A percentile compares a stretch with the other conserved stretches of the same genome.
phyloP scores from a whole-genome alignment of 2,797 vertebrate genomes.

The Gymnopithys bicolor region DNA sequence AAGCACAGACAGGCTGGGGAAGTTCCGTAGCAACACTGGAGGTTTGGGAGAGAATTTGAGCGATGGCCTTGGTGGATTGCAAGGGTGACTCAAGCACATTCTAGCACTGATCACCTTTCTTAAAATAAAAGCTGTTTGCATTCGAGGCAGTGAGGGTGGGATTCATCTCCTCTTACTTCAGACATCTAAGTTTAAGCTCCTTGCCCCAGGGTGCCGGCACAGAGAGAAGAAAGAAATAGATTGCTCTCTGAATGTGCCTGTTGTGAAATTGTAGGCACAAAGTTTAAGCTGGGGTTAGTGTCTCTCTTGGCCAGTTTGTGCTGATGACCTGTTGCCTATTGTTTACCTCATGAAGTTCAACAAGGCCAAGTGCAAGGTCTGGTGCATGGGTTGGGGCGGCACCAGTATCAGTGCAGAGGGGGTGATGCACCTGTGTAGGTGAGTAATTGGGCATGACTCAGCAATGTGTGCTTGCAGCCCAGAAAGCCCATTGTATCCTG shows the following conservation, averaged over 20 bases:
- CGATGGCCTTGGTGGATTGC: neutral
- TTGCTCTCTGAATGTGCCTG: neutral
- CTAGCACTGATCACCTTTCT: conserved; percentile 30
- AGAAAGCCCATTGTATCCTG: neutral
- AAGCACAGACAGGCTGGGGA: neutral
- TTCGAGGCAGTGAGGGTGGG: conserved; percentile 19
- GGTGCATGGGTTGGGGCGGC: neutral
- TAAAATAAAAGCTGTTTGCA: conserved; percentile 62
- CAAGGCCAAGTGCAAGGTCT: neutral
- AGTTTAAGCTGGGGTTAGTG: neutral
- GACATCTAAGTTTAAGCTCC: conserved; percentile 51
- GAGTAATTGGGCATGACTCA: fast-evolving
- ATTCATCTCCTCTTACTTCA: conserved; percentile 53
- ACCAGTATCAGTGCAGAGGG: neutral
- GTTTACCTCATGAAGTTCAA: neutral
- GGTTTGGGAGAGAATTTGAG: neutral
- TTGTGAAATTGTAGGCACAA: neutral
- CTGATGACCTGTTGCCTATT: neutral
- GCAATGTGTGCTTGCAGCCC: fast-evolving
- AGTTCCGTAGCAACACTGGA: neutral
- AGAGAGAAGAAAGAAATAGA: conserved; percentile 19
- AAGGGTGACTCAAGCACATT: conserved; percentile 42
- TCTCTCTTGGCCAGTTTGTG: neutral
- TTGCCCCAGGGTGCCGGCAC: neutral
- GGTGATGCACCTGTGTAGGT: neutral